Evolutionary conservation across 2,888 invertebrate genomes (phyloP), one percentile per base, ranked within the genome.

Genomic region (Amiota mariae): DNA sequence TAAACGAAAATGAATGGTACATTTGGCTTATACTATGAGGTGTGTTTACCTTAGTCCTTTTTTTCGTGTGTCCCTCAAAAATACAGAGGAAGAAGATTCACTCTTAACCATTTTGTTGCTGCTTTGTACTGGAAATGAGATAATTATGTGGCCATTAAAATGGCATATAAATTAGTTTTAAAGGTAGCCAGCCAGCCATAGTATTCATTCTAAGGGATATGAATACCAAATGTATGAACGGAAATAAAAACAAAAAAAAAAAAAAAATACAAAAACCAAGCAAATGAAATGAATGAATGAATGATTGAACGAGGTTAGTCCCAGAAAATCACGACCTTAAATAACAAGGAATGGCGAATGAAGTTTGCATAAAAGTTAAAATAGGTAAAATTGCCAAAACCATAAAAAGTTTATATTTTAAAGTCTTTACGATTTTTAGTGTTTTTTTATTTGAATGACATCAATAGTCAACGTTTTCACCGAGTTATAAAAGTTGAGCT

Each of bases 101-200:
- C 36, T 36, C 36, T 36, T 36, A 36, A 36, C 36, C 59, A 59
- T 63, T 63, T 24, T 36, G 12, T 11, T 63, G 63, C 10, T 67
- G 12, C 24, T 48, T 67, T 67, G 24, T 54, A 68, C 24, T 51
- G 47, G 49, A 85, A 85, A 81, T 76, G 76, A 81, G 83, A 85
- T 85, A 85, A 83, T 85, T 85, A 83, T 74, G 82, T 71, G 68
- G 68, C 79, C 79, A 83, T 85, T 78, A 79, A 76, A 85, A 80
- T 74, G 76, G 76, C 77, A 78, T 78, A 80, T 76, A 79, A 78
- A 83, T 83, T 82, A 74, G 78, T 67, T 75, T 57, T 46, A 54
- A 66, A 66, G 66, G 48, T 49, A 66, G 66, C 36, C 36, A 54
- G n/a, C n/a, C n/a, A 13, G 66, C 49, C 0, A 24, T 24, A 10